These are phyloP conservation scores for Drosophila imparisetae DNA, from an alignment of 2,888 invertebrate genomes.

Conservation along the genomic window DNA sequence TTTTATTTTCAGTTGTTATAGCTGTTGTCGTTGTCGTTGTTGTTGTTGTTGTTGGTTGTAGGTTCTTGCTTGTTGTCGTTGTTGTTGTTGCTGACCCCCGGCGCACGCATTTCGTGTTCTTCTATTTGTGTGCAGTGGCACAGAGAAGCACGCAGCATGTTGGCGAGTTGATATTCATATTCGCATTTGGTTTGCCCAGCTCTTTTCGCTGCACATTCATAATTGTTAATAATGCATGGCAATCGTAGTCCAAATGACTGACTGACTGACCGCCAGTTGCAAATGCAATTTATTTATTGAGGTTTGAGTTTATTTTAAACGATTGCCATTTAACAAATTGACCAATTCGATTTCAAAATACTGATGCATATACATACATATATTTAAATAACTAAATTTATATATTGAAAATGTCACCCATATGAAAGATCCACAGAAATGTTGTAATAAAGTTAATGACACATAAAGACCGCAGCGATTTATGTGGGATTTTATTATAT, in stretches of 20 bases:
- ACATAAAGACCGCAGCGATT: background rate
- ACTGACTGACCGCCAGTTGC: constrained; percentile 26
- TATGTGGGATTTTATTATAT: background rate
- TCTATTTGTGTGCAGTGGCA: constrained; percentile 44
- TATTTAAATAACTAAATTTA: background rate
- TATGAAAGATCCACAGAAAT: background rate
- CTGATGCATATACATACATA: background rate
- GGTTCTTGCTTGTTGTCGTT: constrained; percentile 8
- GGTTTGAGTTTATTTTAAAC: constrained; percentile 26
- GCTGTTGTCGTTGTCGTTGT: constrained; percentile 30
- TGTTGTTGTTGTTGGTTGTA: constrained; percentile 26
- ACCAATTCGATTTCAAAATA: constrained; percentile 9
- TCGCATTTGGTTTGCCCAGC: constrained; percentile 38
- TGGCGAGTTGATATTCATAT: constrained; percentile 24
- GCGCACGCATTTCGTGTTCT: constrained; percentile 53
- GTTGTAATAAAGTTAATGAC: background rate
- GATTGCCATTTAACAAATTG: constrained; percentile 23
- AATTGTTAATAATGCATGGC: constrained; percentile 64
- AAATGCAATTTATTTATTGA: constrained; percentile 31
- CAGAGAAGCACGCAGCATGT: constrained; percentile 22
- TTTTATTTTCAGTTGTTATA: constrained; percentile 59
- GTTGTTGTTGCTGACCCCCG: constrained; percentile 52
- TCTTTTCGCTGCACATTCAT: constrained; percentile 52
- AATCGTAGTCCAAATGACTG: constrained; percentile 6
- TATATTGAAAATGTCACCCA: background rate